Conservation (phyloP, 2,888 invertebrate species). For the Chrysina gloriosa region DNA sequence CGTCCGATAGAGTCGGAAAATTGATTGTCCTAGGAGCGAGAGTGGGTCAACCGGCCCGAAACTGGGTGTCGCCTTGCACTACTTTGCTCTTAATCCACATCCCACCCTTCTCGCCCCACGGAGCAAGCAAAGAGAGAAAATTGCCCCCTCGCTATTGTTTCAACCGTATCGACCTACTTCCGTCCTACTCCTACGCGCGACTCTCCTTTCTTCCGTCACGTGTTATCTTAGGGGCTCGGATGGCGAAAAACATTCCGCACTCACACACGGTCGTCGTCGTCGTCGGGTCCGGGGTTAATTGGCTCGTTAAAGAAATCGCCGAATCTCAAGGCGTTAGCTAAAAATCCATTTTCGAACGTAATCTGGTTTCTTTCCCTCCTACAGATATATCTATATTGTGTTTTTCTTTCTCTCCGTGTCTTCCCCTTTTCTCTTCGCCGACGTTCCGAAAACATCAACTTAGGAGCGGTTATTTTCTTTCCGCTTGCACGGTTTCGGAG, state of each 20-base stretch:
- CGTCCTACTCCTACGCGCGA: neutral
- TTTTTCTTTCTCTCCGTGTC: neutral
- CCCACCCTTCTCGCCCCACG: neutral
- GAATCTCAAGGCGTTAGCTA: constrained; percentile 34
- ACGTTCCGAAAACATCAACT: neutral
- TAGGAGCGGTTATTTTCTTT: neutral
- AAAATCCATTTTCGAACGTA: constrained; percentile 28
- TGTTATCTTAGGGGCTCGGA: neutral
- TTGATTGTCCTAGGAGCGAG: constrained; percentile 27
- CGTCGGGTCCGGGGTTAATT: constrained; percentile 36
- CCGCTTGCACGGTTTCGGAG: neutral
- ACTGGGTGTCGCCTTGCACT: neutral
- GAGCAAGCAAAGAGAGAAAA: neutral
- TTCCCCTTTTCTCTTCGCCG: neutral
- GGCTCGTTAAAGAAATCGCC: constrained; percentile 37
- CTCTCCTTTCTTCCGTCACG: neutral
- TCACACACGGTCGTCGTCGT: no score
- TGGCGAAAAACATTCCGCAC: constrained; percentile 31
- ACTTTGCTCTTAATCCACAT: constrained; percentile 1
- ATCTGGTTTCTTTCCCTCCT: neutral
- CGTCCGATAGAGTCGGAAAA: constrained; percentile 28
- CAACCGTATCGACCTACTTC: constrained; percentile 9
- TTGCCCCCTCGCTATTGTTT: constrained; percentile 14
- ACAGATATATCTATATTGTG: constrained; percentile 1
- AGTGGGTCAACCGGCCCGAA: constrained; percentile 32